Base-by-base conservation (phyloP, 2,888 invertebrate genomes). In the Eristalis intricaria region DNA sequence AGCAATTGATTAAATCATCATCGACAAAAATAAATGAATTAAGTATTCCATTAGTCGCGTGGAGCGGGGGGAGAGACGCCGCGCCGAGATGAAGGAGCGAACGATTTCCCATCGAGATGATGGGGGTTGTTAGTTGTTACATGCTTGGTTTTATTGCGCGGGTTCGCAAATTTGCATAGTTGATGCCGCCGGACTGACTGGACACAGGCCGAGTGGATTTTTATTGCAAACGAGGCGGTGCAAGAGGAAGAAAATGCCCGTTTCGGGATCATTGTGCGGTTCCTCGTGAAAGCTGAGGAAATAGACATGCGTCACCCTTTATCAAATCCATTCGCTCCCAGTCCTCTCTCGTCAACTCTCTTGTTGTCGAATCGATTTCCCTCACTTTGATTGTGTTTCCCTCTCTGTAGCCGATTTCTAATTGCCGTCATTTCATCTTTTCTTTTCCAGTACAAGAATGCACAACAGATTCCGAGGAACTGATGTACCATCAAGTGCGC, bases 381-480 rank as follows among this genome's bases (percentile, higher is more conserved):
- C n/a, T n/a, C 40, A 32, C 22, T 56, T 10, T 58, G 43, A 50
- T 58, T 75, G 43, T 61, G 68, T 69, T 64, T 19, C 29, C 23
- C 40, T 78, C 23, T 32, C 22, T 56, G 26, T 22, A 15, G 26
- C 10, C 23, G 23, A 71, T 60, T 73, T 58, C 26, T 79, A 71
- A 77, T 73, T 35, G 13, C 38, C 38, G 38, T 4, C 11, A 13
- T 4, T 8, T 38, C 38, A 13, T 56, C 29, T 23, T 22, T 7
- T 75, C 40, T 61, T 40, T 71, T 15, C 69, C 94, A 95, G 95
- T 95, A 66, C 95, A 94, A 89, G 95, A 95, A 92, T 94, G 95
- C 91, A 94, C 95, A 83, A 95, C 96, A 60, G 96, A 96, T 91
- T 96, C 96, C 0, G 96, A 96, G 90, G 96, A 96, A 91, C 92